A percentile compares a stretch with the other conserved stretches of the same genome.
phyloP scores from a whole-genome alignment of 2,888 invertebrate genomes.

The Hydriomena furcata region DNA sequence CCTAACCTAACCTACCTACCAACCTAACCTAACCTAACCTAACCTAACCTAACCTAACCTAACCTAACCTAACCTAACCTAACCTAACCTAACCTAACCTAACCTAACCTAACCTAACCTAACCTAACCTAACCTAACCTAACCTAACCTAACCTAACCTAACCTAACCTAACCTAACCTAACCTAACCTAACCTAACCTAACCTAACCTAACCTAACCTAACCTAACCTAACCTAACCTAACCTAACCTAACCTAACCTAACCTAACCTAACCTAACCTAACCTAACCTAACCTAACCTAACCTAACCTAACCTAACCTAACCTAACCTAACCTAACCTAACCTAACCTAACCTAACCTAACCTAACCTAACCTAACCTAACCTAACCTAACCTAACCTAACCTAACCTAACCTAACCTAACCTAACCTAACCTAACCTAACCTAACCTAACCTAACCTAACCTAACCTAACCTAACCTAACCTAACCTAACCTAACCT shows the following conservation, averaged over 20 bases:
- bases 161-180: conserved; percentile 28
- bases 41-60: conserved; percentile 27
- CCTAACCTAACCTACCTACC: too few relatives aligned
- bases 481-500: conserved; percentile 6
- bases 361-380: too few relatives aligned
- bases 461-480: neutral
- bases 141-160: conserved; percentile 28
- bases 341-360: conserved; percentile 10
- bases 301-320: conserved; percentile 8
- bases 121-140: conserved; percentile 30
- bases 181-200: conserved; percentile 28
- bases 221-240: conserved; percentile 34
- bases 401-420: conserved; percentile 1
- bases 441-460: neutral
- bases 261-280: conserved; percentile 36
- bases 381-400: too few relatives aligned
- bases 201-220: conserved; percentile 29
- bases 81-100: conserved; percentile 31
- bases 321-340: conserved; percentile 13
- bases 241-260: conserved; percentile 14
- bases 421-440: neutral
- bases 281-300: neutral
- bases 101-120: conserved; percentile 33
- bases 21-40: conserved; percentile 21
- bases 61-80: conserved; percentile 27